Conservation (phyloP, 2,888 invertebrate species). For the Trissonchulus latispiculum region DNA sequence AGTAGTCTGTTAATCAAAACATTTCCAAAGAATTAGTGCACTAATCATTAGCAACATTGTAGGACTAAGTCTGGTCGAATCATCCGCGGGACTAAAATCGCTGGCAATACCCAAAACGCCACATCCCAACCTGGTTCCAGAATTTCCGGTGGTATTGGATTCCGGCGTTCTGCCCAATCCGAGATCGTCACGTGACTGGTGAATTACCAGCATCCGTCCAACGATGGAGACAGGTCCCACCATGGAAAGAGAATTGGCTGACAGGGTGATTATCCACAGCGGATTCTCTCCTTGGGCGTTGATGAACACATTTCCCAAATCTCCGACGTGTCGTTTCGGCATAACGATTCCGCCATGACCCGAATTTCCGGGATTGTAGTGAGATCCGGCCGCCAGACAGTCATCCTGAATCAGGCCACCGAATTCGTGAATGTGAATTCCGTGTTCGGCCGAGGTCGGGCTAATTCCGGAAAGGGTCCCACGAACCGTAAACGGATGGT, state of each 20-base stretch:
- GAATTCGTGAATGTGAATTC: neutral
- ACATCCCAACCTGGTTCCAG: neutral
- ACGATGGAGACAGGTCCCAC: constrained; percentile 5
- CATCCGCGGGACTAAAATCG: neutral
- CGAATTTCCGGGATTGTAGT: neutral
- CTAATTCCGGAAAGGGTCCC: neutral
- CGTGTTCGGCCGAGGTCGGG: neutral
- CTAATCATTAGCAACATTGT: too few species aligned
- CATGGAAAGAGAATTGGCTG: neutral
- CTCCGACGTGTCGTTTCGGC: neutral
- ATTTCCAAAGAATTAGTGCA: too few species aligned
- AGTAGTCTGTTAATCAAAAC: too few species aligned
- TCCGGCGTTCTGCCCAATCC: neutral
- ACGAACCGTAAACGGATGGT: neutral
- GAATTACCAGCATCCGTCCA: constrained; percentile 2
- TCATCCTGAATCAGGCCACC: neutral
- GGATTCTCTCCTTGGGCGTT: neutral
- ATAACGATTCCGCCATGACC: neutral
- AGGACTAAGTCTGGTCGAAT: too few species aligned
- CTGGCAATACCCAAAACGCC: constrained; percentile 13
- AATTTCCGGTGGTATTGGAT: neutral
- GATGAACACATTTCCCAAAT: neutral
- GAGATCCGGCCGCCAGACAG: neutral
- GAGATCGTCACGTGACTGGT: neutral
- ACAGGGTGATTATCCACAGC: neutral